Conservation (phyloP, 64 coral and sea anemone genomes). For the Pocillopora verrucosa region DNA sequence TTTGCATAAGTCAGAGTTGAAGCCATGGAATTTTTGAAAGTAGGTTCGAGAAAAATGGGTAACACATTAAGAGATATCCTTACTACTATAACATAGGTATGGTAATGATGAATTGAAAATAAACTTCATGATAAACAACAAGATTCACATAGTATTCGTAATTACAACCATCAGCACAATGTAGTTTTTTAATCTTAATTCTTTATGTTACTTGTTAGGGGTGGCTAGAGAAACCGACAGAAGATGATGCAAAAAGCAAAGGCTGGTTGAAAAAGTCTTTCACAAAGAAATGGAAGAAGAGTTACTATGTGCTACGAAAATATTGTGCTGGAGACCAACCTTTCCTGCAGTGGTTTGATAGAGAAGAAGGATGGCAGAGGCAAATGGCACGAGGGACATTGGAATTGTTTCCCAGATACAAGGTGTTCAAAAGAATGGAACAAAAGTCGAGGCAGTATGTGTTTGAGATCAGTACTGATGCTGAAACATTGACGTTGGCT, state of each 20-base stretch:
- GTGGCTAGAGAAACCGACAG: conserved; percentile 82
- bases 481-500: conserved; percentile 68
- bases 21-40: no score
- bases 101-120: no score
- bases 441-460: conserved; percentile 77
- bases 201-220: conserved; percentile 47
- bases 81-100: no score
- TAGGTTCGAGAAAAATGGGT: no score
- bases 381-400: conserved; percentile 82
- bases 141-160: no score
- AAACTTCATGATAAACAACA: no score
- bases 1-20: no score
- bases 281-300: conserved; percentile 97
- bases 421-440: conserved; percentile 84
- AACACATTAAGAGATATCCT: no score
- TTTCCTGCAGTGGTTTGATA: conserved; percentile 97
- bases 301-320: conserved; percentile 76
- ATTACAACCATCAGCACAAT: no score
- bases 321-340: conserved; percentile 76
- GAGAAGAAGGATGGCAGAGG: conserved; percentile 85
- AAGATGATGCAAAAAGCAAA: conserved; percentile 74
- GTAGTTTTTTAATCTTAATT: no score
- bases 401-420: conserved; percentile 90
- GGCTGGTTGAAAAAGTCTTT: conserved; percentile 92
- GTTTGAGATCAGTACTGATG: conserved; percentile 94